Evolutionary conservation across 2,888 invertebrate species (phyloP), one percentile per base, ranked within the genome.

Genomic region (Lasioglossum vierecki): DNA sequence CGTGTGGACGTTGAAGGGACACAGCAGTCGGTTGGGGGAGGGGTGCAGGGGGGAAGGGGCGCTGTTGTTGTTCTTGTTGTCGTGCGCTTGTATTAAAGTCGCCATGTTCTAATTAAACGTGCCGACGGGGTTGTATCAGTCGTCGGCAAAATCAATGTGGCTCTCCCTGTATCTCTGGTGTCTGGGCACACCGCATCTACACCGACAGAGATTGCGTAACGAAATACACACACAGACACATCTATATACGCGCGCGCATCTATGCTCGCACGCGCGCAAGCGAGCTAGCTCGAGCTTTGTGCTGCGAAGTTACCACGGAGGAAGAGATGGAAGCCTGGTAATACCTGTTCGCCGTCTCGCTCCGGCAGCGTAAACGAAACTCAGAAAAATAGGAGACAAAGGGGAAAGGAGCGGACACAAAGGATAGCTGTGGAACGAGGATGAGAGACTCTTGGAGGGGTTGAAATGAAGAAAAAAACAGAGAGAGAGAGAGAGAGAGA

Each of bases 71-170:
- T 94, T 94, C 94, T 94, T 94, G 93, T 93, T 94, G 94, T 94
- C 94, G 94, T 93, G 94, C 93, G 94, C 94, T 94, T 94, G 94
- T 94, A 94, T 94, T 93, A 93, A 94, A 94, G 94, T 93, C 94
- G 94, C 94, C 94, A 94, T 94, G 93, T 94, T 94, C 93, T 93
- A 93, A 94, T 94, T 94, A 94, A 94, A 94, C 92, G 93, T 91
- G 93, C 94, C 93, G 94, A 93, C 94, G 94, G 93, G 92, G 94
- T 94, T 94, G 94, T 94, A 94, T 94, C 94, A 93, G 92, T 94
- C 93, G 94, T 93, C 93, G 93, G 94, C 93, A 93, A 94, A 94
- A 94, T 94, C 93, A 93, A 94, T 93, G 92, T 91, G 89, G 85
- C 88, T 86, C 86, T 70, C 41, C 70, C 74, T 68, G 68, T 68